Percentiles rank a stretch among this genome's conserved stretches.
Conservation (phyloP, 2,113 vertebrate genomes). For the Centropus bengalensis region DNA sequence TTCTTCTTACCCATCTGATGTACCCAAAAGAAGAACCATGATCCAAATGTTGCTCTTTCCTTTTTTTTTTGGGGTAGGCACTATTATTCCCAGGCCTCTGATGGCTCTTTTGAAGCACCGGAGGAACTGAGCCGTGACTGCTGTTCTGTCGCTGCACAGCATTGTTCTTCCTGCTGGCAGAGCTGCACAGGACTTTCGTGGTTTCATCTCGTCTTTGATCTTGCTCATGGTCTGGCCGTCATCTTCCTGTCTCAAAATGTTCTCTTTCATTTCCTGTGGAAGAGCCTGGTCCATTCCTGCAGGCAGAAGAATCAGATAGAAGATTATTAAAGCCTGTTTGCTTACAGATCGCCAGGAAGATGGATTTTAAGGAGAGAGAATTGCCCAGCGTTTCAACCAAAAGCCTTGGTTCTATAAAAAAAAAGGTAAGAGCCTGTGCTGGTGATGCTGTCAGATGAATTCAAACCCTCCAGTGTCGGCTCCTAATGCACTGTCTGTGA, state of each 20-base stretch:
- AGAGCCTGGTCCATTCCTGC: background rate
- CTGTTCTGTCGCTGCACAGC: background rate
- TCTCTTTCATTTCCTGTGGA: conserved; percentile 52
- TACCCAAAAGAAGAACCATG: background rate
- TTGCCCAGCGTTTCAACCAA: background rate
- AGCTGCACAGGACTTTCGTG: background rate
- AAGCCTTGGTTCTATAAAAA: background rate
- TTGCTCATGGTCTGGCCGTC: background rate
- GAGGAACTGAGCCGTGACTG: background rate
- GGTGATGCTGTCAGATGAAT: background rate
- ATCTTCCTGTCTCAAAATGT: background rate
- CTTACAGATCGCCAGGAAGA: background rate
- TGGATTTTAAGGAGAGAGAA: background rate
- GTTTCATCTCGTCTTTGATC: background rate
- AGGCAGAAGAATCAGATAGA: conserved; percentile 8
- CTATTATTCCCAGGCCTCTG: background rate
- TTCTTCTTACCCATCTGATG: background rate
- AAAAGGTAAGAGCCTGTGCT: background rate
- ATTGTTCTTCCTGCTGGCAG: background rate
- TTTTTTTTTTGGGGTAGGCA: background rate
- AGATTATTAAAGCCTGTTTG: conserved; percentile 21
- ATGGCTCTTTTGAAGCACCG: background rate
- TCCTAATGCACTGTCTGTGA: background rate
- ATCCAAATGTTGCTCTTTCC: background rate
- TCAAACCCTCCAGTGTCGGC: background rate